phyloP scores from a whole-genome alignment of 1,140 invertebrate species.

The Atta colombica region DNA sequence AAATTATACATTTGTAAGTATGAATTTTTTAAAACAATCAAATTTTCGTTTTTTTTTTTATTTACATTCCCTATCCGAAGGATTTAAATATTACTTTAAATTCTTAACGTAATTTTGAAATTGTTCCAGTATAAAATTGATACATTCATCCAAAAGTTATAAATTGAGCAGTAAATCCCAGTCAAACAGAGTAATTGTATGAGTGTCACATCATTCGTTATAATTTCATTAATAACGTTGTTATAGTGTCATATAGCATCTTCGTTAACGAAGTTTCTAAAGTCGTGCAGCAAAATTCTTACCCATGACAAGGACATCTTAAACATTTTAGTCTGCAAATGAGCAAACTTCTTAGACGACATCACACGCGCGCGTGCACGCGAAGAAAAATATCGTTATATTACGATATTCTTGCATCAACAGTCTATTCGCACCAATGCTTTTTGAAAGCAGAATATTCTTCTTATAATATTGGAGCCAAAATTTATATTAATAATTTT shows the following conservation, averaged over 20 bases:
- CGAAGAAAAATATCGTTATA: conserved; percentile 7
- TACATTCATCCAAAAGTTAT: conserved; percentile 18
- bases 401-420: neutral
- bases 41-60: neutral
- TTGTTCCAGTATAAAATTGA: neutral
- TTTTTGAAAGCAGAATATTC: neutral
- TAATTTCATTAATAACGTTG: conserved; percentile 85
- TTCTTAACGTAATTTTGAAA: conserved; percentile 57
- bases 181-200: conserved; percentile 27
- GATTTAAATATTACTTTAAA: neutral
- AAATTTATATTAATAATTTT: neutral
- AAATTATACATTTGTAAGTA: neutral
- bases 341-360: conserved; percentile 38
- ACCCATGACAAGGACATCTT: conserved; percentile 88
- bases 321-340: conserved; percentile 80
- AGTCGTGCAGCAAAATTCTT: conserved; percentile 86
- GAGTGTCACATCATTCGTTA: conserved; percentile 76
- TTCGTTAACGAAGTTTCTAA: conserved; percentile 85
- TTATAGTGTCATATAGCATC: conserved; percentile 87
- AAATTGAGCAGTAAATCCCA: conserved; percentile 32
- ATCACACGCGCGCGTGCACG: neutral
- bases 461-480: neutral
- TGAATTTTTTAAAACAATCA: neutral
- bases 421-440: neutral
- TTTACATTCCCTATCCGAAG: neutral